Percentiles rank a stretch among this genome's conserved stretches.
Evolutionary conservation across 2,888 invertebrate species (phyloP).

Genomic region (Idaea aversata): DNA sequence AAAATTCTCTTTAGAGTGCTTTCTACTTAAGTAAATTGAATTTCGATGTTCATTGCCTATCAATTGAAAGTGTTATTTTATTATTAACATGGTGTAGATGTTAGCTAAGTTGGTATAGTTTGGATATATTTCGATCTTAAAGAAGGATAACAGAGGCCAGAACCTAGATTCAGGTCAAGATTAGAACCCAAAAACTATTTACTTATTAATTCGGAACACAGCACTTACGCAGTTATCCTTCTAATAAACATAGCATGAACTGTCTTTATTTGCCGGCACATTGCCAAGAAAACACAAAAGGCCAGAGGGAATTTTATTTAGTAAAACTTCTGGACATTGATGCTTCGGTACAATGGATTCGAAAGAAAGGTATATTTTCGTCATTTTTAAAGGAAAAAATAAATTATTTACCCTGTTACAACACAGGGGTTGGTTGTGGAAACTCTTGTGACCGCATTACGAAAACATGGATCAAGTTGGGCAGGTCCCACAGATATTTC

Average conservation of each 20-base stretch:
- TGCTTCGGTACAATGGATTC: background rate
- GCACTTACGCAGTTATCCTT: background rate
- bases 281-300: background rate
- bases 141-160: too few species aligned
- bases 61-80: background rate
- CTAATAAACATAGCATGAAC: background rate
- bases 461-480: slow-evolving; percentile 7
- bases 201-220: background rate
- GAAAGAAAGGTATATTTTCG: background rate
- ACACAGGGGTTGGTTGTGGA: background rate
- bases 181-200: background rate
- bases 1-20: background rate
- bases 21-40: background rate
- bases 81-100: background rate
- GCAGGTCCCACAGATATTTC: slow-evolving; percentile 4
- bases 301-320: background rate
- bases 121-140: background rate
- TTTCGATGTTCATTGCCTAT: background rate
- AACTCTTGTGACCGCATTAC: slow-evolving; percentile 3
- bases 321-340: background rate
- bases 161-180: background rate
- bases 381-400: background rate
- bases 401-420: background rate
- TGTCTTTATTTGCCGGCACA: background rate
- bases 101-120: background rate